Evolutionary conservation across 2,113 vertebrate species (phyloP).

Genomic region (Coregonus clupeaformis): DNA sequence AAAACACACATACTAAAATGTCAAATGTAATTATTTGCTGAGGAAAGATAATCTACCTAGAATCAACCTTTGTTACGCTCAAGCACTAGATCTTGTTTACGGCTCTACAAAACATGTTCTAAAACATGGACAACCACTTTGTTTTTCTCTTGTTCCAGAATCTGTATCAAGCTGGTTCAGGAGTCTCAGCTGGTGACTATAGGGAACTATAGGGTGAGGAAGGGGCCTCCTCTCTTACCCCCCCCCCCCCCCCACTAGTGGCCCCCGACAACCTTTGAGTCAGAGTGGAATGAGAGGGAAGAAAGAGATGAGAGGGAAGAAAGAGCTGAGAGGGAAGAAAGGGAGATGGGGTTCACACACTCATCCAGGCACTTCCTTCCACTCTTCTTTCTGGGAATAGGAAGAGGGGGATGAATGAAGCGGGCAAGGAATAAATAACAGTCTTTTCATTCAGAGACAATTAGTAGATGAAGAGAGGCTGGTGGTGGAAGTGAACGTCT

Average conservation of each 20-base stretch:
- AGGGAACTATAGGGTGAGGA: slow-evolving; percentile 3
- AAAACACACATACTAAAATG: no score
- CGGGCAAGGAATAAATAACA: slow-evolving; percentile 45
- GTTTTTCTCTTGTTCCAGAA: slow-evolving; percentile 35
- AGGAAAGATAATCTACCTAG: no score
- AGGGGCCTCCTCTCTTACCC: slow-evolving; percentile 42
- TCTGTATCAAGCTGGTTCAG: slow-evolving; percentile 43
- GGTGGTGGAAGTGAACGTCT: slow-evolving; percentile 46
- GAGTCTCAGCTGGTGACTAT: neutral
- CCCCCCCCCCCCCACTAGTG: slow-evolving; percentile 39
- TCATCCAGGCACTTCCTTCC: slow-evolving; percentile 47
- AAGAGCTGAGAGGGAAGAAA: slow-evolving; percentile 27
- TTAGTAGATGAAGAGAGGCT: slow-evolving; percentile 55
- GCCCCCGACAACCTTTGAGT: slow-evolving; percentile 47
- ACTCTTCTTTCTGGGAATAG: slow-evolving; percentile 38
- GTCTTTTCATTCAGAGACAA: slow-evolving; percentile 62
- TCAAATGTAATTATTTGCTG: no score
- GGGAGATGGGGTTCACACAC: slow-evolving; percentile 40
- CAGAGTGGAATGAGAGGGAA: slow-evolving; percentile 35
- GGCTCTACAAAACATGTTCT: no score
- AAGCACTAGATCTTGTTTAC: slow-evolving; percentile 22
- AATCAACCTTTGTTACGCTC: no score
- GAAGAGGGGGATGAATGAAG: slow-evolving; percentile 28
- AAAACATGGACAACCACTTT: slow-evolving; percentile 18
- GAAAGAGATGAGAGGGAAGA: slow-evolving; percentile 28